Percentiles rank a stretch among this genome's conserved stretches.
phyloP scores from a whole-genome alignment of 2,888 invertebrate species.

The Dasypolia templi region DNA sequence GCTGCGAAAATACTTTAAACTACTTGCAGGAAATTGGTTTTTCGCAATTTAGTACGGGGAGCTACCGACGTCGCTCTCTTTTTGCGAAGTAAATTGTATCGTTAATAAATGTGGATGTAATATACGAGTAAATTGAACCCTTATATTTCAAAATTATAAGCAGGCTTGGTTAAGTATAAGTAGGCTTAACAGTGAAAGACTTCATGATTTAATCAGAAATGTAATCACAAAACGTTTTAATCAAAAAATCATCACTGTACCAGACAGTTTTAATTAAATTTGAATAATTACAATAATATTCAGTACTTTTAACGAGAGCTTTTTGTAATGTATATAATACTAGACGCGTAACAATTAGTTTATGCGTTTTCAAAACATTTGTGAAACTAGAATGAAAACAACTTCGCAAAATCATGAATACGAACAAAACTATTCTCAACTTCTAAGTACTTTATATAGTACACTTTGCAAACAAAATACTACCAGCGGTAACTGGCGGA shows the following conservation, averaged over 20 bases:
- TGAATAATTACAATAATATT: neutral
- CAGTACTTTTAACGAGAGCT: neutral
- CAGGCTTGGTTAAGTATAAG: neutral
- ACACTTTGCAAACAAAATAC: slow-evolving; percentile 42
- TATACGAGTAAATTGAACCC: slow-evolving; percentile 23
- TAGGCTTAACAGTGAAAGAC: neutral
- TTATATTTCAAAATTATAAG: too few relatives aligned
- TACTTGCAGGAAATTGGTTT: slow-evolving; percentile 65
- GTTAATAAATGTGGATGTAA: slow-evolving; percentile 48
- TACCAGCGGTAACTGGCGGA: slow-evolving; percentile 10
- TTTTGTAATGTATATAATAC: neutral
- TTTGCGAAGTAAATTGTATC: slow-evolving; percentile 54
- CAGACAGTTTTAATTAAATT: neutral
- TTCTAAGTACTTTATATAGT: slow-evolving; percentile 1
- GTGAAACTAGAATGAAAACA: neutral
- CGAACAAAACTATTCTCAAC: slow-evolving; percentile 20
- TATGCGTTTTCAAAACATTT: neutral
- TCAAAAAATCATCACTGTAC: neutral
- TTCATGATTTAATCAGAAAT: slow-evolving; percentile 9
- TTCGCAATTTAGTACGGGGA: slow-evolving; percentile 58
- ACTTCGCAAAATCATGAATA: neutral
- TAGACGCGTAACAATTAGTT: fast-evolving
- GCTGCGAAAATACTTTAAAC: slow-evolving; percentile 53
- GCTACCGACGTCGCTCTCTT: slow-evolving; percentile 42
- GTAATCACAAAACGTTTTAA: slow-evolving; percentile 1